Base-by-base conservation (phyloP, 2,888 invertebrate species). In the Coelopa pilipes region DNA sequence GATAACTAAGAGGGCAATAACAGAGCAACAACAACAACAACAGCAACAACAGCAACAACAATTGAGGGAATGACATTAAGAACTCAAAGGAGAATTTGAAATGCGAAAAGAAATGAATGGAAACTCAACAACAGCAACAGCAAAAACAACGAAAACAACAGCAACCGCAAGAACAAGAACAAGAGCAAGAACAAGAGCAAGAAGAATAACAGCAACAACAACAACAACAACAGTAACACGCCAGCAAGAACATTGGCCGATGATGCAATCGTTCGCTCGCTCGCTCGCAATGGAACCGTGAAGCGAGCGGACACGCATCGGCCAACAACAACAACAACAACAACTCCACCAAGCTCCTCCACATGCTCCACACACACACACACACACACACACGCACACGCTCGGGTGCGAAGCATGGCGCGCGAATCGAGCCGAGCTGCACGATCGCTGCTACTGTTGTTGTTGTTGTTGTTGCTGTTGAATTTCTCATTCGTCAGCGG, bases 221-320 rank as follows among this genome's bases (percentile, higher is more conserved):
- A 74, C 76, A 80, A 71, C 53, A 34, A 50, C 55, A 34, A 34
- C 7, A 2, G 7, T 34, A n/a, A n/a, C n/a, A n/a, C 34, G 7
- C 34, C 34, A 34, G 4, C 34, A 34, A 34, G 34, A 34, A 34
- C 34, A 34, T 34, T 34, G 17, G 57, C 21, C 21, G 57, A 57
- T 57, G 57, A 57, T 57, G 57, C 57, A 57, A 57, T 57, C 57
- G 21, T 57, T 57, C 57, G 57, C n/a, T 21, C 57, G 34, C 7
- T 34, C 21, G 11, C n/a, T 11, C 57, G 55, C n/a, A 57, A 57
- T 21, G 57, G 57, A 57, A 57, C 57, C 57, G 17, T 21, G 3
- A 57, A 57, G 17, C 21, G 19, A 57, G 57, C 57, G 21, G 34
- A 57, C 57, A 57, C 57, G 57, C 57, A 57, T 57, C 21, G 45